phyloP scores from a whole-genome alignment of 2,888 invertebrate genomes.

The Nomada fucata region DNA sequence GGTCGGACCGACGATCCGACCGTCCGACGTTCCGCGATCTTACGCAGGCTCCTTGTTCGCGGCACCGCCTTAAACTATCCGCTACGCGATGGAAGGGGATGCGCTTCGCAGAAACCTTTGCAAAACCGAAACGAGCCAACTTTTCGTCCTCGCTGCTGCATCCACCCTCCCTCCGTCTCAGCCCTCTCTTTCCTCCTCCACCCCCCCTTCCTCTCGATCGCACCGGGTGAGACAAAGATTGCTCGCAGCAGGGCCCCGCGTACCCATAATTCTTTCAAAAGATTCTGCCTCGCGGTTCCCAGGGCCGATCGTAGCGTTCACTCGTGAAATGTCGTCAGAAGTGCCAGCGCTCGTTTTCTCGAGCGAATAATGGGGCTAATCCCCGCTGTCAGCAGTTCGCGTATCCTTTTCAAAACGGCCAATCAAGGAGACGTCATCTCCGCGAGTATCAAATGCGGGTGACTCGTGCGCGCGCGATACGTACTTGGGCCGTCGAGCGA shows the following conservation, averaged over 20 bases:
- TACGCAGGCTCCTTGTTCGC: constrained; percentile 60
- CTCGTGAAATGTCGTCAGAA: constrained; percentile 67
- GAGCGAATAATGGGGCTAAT: constrained; percentile 50
- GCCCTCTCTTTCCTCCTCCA: constrained; percentile 32
- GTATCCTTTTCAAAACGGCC: constrained; percentile 19
- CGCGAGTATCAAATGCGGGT: background rate
- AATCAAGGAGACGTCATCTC: background rate
- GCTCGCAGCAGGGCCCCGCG: constrained; percentile 50
- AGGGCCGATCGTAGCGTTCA: constrained; percentile 67
- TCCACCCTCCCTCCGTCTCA: background rate
- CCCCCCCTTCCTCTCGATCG: constrained; percentile 25
- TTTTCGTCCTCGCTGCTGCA: constrained; percentile 36
- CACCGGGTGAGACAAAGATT: constrained; percentile 69
- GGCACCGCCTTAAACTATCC: constrained; percentile 80
- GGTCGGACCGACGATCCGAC: constrained; percentile 43
- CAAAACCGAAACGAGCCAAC: constrained; percentile 60
- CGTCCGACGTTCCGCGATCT: constrained; percentile 64
- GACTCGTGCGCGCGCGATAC: too few relatives aligned
- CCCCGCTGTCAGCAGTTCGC: constrained; percentile 41
- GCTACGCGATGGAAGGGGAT: constrained; percentile 59
- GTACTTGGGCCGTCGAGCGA: background rate
- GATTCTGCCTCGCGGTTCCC: constrained; percentile 46
- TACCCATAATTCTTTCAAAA: constrained; percentile 71
- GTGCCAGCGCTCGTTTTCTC: constrained; percentile 34
- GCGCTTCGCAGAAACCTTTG: constrained; percentile 34